Evolutionary conservation across 2,888 invertebrate species (phyloP), one percentile per base, ranked within the genome.

Genomic region (Acheta domesticus): DNA sequence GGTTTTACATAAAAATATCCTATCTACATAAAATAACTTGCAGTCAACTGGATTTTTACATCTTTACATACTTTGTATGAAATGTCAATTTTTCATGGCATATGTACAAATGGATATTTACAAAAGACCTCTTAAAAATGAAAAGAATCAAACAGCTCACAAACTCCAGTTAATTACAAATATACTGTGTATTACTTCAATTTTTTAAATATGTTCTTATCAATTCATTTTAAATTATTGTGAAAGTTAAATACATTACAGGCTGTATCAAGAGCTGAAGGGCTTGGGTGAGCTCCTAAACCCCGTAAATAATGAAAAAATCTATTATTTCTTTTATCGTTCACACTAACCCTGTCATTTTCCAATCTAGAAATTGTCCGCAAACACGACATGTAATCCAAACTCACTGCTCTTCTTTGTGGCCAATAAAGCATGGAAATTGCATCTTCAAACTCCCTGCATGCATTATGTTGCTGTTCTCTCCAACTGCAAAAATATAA

Each of bases 261-360:
- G 11, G 81, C 77, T 16, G 77, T 73, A 48, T 74, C 49, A 3
- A 79, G 73, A 2, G 76, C 48, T 5, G 75, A 88, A 83, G 87
- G 89, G 83, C 87, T 89, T 83, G 89, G 89, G 80, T 87, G 87
- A 76, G 88, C 85, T 84, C 88, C 89, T 80, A 90, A 85, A 77
- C 90, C 90, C 83, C 91, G 91, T n/a, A 95, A 88, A 86, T 95
- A 94, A 86, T 94, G 93, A 86, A 92, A 93, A 86, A 93, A 95
- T 80, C 95, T 89, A 84, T 93, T 93, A 81, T 92, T 91, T 81
- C 94, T 89, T 85, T 93, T 93, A 1, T 85, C 87, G 83, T 89
- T 91, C 48, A 84, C 86, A 77, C 90, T 89, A 50, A 90, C 89
- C 84, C 93, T 91, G 19, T 84, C 84, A 83, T 90, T 90, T 85